Percentiles rank a stretch among this genome's conserved stretches.
phyloP scores from a whole-genome alignment of 37 sponge, comb jelly and placozoan genomes.

The Tethya wilhelma region DNA sequence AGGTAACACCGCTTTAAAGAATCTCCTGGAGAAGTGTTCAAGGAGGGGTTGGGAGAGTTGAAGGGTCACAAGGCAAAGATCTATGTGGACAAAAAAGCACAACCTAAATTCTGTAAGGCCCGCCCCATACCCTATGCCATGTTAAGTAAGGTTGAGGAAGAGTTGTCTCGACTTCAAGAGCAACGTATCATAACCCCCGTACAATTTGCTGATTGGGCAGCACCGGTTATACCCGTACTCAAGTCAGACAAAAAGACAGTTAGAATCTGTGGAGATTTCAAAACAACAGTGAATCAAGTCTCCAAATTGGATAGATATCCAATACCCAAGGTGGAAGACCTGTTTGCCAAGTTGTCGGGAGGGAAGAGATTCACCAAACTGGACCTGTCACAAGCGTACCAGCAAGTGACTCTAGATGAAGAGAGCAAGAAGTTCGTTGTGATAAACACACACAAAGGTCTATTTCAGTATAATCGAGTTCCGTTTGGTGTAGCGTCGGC shows the following conservation, averaged over 20 bases:
- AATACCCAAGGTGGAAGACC: slow-evolving; percentile 28
- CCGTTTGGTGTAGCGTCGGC: slow-evolving; percentile 50
- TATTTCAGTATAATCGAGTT: slow-evolving; percentile 16
- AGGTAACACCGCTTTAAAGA: too few species aligned
- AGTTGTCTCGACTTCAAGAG: slow-evolving; percentile 2
- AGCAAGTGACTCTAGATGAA: slow-evolving; percentile 24
- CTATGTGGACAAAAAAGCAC: slow-evolving; percentile 2
- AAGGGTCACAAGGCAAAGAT: slow-evolving; percentile 26
- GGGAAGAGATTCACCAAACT: slow-evolving; percentile 34
- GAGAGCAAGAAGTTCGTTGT: slow-evolving; percentile 24
- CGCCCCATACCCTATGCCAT: slow-evolving; percentile 28
- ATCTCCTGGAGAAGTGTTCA: not conserved
- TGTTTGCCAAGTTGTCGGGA: slow-evolving; percentile 11
- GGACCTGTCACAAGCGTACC: slow-evolving; percentile 39
- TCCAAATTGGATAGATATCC: slow-evolving; percentile 29
- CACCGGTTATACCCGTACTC: slow-evolving; percentile 48
- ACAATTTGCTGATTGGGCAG: slow-evolving; percentile 46
- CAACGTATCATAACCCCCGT: slow-evolving; percentile 35
- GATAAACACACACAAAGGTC: slow-evolving; percentile 27
- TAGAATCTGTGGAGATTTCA: slow-evolving; percentile 58
- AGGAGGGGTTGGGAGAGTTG: not conserved
- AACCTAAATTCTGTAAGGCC: not conserved
- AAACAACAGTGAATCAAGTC: slow-evolving; percentile 26
- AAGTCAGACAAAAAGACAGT: slow-evolving; percentile 29
- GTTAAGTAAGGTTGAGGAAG: slow-evolving; percentile 22